Percentiles rank a stretch among this genome's conserved stretches.
phyloP scores from a whole-genome alignment of 37 sponge, comb jelly and placozoan genomes.

The Tethya wilhelma region DNA sequence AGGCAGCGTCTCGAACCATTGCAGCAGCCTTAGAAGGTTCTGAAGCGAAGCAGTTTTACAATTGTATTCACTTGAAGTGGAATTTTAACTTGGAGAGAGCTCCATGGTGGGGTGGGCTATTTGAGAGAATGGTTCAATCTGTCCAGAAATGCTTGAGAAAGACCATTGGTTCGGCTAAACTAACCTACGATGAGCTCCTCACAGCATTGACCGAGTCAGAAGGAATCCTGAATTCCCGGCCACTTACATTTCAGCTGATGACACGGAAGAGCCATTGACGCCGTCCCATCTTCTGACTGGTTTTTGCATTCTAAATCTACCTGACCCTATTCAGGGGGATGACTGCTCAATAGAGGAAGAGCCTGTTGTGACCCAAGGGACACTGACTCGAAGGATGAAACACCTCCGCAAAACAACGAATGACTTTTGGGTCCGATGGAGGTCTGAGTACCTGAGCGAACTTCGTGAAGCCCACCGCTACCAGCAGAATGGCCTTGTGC shows the following conservation, averaged over 20 bases:
- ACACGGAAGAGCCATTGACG: slow-evolving; percentile 26
- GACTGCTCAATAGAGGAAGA: slow-evolving; percentile 13
- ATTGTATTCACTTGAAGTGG: too few species aligned
- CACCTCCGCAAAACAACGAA: background rate
- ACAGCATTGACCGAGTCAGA: slow-evolving; percentile 12
- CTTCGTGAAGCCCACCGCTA: slow-evolving; percentile 14
- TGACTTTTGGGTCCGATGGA: slow-evolving; percentile 42
- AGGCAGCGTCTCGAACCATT: too few species aligned
- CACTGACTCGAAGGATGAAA: slow-evolving; percentile 13
- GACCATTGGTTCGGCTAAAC: slow-evolving; percentile 1
- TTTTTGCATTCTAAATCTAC: slow-evolving; percentile 2
- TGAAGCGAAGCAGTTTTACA: too few species aligned
- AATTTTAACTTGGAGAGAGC: too few species aligned
- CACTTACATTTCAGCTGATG: slow-evolving; percentile 14
- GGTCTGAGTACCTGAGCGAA: slow-evolving; percentile 19
- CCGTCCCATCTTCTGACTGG: slow-evolving; percentile 29
- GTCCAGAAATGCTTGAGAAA: slow-evolving; percentile 7
- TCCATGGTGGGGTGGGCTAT: slow-evolving; percentile 10
- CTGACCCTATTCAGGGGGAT: slow-evolving; percentile 31
- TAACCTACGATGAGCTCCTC: slow-evolving; percentile 24
- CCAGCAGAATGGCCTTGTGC: too few species aligned
- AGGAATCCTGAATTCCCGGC: slow-evolving; percentile 8
- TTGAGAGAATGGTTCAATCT: slow-evolving; percentile 17
- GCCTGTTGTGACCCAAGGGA: too few species aligned
- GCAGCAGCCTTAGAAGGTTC: too few species aligned